Conservation (phyloP, 2,888 invertebrate genomes). For the Hirudinaria manillensis region DNA sequence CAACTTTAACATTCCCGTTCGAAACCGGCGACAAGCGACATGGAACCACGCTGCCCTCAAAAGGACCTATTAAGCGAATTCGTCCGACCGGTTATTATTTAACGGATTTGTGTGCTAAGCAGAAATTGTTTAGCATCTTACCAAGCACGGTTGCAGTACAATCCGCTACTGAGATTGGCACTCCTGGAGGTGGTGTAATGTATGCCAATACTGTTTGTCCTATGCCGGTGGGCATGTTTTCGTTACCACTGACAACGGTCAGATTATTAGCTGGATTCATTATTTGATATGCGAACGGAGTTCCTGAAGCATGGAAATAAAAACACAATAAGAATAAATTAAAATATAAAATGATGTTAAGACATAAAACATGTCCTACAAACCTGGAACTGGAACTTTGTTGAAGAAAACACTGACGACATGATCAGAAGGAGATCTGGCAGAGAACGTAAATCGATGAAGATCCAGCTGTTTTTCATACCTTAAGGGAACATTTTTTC, state of each 20-base stretch:
- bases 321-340: neutral
- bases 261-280: constrained; percentile 33
- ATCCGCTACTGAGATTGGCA: constrained; percentile 27
- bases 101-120: no score
- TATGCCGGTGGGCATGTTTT: constrained; percentile 19
- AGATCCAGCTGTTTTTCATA: constrained; percentile 15
- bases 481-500: constrained; percentile 20
- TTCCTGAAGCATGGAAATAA: constrained; percentile 20
- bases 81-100: neutral
- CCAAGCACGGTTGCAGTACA: constrained; percentile 28
- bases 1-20: constrained; percentile 25
- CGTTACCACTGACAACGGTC: constrained; percentile 29
- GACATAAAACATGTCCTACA: neutral
- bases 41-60: neutral
- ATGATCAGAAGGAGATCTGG: constrained; percentile 17
- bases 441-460: constrained; percentile 13
- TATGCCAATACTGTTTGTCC: constrained; percentile 28
- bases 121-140: neutral
- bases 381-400: constrained; percentile 19
- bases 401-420: constrained; percentile 20
- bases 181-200: constrained; percentile 24
- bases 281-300: constrained; percentile 32
- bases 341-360: neutral
- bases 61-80: neutral
- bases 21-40: neutral